Evolutionary conservation across 2,888 invertebrate genomes (phyloP).

Genomic region (Sminthurinus aureus): DNA sequence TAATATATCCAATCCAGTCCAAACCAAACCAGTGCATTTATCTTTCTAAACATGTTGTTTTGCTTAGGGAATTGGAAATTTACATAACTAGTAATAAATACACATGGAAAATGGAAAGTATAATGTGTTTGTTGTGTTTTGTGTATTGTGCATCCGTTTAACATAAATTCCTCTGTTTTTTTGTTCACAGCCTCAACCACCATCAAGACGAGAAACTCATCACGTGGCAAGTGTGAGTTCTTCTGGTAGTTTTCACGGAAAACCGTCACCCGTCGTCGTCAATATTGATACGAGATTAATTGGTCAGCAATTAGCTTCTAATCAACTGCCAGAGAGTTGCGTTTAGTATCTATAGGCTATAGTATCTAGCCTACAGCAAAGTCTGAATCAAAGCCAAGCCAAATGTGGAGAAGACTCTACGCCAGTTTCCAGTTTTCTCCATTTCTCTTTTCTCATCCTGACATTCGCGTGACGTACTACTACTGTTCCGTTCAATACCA

Average conservation of each 20-base stretch:
- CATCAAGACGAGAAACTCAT: conserved; percentile 47
- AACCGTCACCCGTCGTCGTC: conserved; percentile 59
- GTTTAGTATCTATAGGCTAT: conserved; percentile 48
- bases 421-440: background rate
- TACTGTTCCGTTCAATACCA: too few relatives aligned
- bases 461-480: too few relatives aligned
- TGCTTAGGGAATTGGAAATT: too few relatives aligned
- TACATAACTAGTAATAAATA: too few relatives aligned
- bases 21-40: too few relatives aligned
- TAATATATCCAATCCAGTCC: too few relatives aligned
- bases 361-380: background rate
- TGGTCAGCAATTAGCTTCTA: conserved; percentile 60
- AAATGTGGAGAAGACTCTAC: background rate
- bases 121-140: too few relatives aligned
- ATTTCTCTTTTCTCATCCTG: background rate
- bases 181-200: conserved; percentile 44
- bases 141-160: too few relatives aligned
- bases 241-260: conserved; percentile 57
- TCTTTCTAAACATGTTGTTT: too few relatives aligned
- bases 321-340: conserved; percentile 60
- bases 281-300: conserved; percentile 60
- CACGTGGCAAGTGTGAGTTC: conserved; percentile 49
- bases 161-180: too few relatives aligned
- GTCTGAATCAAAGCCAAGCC: background rate
- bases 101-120: too few relatives aligned